phyloP scores from a whole-genome alignment of 2,113 vertebrate genomes.

The Garra rufa region DNA sequence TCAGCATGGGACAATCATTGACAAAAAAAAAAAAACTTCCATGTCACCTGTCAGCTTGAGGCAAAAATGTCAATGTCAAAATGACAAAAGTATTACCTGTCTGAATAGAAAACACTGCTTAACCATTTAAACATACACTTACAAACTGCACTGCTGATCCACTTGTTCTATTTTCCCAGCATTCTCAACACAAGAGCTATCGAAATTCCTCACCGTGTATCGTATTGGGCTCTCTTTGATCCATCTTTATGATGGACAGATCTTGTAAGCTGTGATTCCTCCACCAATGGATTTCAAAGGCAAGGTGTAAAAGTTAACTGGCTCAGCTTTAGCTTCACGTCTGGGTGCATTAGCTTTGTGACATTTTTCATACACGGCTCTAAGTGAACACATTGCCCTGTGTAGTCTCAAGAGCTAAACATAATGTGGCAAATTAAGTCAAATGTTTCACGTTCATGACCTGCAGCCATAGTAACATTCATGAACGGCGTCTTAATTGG shows the following conservation, averaged over 20 bases:
- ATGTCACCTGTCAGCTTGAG: constrained; percentile 32
- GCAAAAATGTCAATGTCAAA: constrained; percentile 35
- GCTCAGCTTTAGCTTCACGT: constrained; percentile 31
- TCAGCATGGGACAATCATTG: not conserved
- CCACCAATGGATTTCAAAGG: constrained; percentile 47
- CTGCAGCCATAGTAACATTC: not conserved
- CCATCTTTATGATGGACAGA: constrained; percentile 28
- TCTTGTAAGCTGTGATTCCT: constrained; percentile 41
- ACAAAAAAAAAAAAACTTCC: not conserved
- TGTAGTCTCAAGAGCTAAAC: constrained; percentile 29
- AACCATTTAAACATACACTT: not conserved
- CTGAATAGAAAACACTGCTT: constrained; percentile 13
- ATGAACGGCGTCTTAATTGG: not conserved
- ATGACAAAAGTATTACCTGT: constrained; percentile 28
- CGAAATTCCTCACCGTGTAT: not conserved
- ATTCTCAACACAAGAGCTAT: not conserved
- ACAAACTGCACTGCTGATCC: not conserved
- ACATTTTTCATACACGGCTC: constrained; percentile 46
- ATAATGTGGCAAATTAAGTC: constrained; percentile 39
- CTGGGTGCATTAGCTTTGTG: constrained; percentile 47
- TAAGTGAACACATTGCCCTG: not conserved
- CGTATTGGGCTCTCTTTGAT: constrained; percentile 24
- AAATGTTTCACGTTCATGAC: constrained; percentile 33
- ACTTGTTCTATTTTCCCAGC: not conserved
- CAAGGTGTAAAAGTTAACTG: constrained; percentile 54